phyloP scores from a whole-genome alignment of 2,113 vertebrate species.

The Osmerus mordax region DNA sequence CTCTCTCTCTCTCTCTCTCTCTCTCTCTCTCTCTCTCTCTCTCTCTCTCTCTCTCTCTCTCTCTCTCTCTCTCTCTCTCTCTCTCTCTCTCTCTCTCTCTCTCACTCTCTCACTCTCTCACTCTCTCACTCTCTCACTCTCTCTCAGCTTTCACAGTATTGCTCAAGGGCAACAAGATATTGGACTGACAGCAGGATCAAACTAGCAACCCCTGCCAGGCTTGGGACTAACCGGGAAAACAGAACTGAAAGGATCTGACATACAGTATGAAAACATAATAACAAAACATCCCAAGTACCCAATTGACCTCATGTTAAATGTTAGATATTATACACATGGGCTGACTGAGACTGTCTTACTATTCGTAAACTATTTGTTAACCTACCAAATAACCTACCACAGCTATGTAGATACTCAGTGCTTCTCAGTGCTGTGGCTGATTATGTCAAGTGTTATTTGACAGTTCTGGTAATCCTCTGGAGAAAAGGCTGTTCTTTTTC shows the following conservation, averaged over 20 bases:
- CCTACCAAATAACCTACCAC: too few species aligned
- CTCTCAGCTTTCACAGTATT: neutral
- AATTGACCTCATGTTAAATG: too few species aligned
- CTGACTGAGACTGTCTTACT: too few species aligned
- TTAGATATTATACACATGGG: too few species aligned
- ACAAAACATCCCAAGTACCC: too few species aligned
- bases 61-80: neutral
- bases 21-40: neutral
- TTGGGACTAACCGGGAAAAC: neutral
- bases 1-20: neutral
- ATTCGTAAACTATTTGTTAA: too few species aligned
- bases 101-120: too few species aligned
- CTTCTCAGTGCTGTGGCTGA: neutral
- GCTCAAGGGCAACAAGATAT: slow-evolving; percentile 3
- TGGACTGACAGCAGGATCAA: slow-evolving; percentile 8
- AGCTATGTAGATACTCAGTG: neutral
- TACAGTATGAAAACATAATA: too few species aligned
- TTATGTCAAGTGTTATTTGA: neutral
- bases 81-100: too few species aligned
- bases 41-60: too few species aligned
- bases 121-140: neutral
- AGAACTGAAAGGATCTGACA: neutral
- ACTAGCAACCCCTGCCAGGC: neutral
- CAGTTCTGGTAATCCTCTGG: slow-evolving; percentile 8
- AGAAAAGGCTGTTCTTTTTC: slow-evolving; percentile 30